Conservation (phyloP, 2,888 invertebrate genomes). For the Bugula neritina region DNA sequence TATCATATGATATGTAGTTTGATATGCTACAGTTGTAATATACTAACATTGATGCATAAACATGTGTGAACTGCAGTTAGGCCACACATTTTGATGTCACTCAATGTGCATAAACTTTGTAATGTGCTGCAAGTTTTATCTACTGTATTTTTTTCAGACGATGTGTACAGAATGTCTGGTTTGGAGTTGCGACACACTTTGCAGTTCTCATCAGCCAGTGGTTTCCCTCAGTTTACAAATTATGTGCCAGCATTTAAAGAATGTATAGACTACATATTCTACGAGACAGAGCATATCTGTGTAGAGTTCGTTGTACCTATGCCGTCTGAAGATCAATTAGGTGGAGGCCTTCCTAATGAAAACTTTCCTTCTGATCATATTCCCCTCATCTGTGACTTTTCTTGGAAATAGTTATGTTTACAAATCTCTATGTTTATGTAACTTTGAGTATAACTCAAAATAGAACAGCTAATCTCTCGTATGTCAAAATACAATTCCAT, state of each 20-base stretch:
- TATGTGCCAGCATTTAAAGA: slow-evolving; percentile 74
- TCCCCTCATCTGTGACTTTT: slow-evolving; percentile 62
- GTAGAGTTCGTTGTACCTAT: slow-evolving; percentile 68
- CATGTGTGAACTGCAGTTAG: no score
- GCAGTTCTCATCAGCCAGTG: slow-evolving; percentile 66
- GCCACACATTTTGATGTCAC: no score
- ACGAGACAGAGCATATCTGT: slow-evolving; percentile 58
- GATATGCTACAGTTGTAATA: no score
- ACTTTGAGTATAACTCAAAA: no score
- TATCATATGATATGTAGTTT: no score
- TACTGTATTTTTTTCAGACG: background rate
- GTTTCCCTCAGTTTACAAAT: slow-evolving; percentile 76
- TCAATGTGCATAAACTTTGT: no score
- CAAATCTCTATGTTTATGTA: no score
- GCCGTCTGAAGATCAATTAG: slow-evolving; percentile 71
- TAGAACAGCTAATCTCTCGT: no score
- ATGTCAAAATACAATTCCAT: no score
- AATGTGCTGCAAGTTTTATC: background rate
- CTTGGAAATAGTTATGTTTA: slow-evolving; percentile 34
- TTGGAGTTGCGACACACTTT: slow-evolving; percentile 9
- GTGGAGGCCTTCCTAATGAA: slow-evolving; percentile 77
- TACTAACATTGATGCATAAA: no score
- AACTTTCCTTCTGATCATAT: slow-evolving; percentile 91
- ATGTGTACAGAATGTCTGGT: background rate
- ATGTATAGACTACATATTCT: slow-evolving; percentile 87